phyloP scores from a whole-genome alignment of 2,797 vertebrate genomes.

The Paguma larvata region DNA sequence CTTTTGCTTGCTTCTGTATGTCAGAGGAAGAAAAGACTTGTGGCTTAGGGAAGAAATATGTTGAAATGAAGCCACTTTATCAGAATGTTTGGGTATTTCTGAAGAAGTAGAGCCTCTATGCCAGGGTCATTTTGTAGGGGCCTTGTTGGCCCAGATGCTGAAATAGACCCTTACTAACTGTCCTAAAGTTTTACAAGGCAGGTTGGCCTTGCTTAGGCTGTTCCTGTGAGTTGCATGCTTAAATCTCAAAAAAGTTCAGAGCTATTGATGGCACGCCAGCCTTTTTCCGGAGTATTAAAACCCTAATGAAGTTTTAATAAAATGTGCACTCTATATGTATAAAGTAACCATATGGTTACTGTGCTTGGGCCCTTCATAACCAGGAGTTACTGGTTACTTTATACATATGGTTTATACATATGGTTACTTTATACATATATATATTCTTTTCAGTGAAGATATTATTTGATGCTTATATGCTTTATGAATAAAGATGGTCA shows the following conservation, averaged over 20 bases:
- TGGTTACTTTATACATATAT: too few species aligned
- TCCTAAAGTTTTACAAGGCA: background rate
- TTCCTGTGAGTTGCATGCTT: background rate
- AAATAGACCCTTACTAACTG: background rate
- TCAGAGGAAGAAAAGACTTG: background rate
- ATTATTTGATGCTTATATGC: constrained; percentile 8
- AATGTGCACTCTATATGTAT: constrained; percentile 2
- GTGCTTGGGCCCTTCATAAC: too few species aligned
- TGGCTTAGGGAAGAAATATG: background rate
- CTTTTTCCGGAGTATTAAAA: background rate
- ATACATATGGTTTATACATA: too few species aligned
- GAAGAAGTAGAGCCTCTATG: background rate
- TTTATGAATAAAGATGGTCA: constrained; percentile 36
- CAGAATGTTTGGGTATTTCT: background rate
- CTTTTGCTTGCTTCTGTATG: background rate
- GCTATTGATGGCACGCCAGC: background rate
- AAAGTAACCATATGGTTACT: constrained; percentile 17
- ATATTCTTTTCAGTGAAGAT: background rate
- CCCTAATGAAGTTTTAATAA: constrained; percentile 19
- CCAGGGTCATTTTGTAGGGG: fast-evolving
- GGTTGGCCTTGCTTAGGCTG: background rate
- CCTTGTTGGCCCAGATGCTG: too few species aligned
- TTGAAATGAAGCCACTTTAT: background rate
- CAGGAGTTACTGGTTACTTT: too few species aligned
- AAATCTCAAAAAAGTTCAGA: background rate